Evolutionary conservation across 2,113 vertebrate genomes (phyloP), one percentile per base, ranked within the genome.

Genomic region (Oncorhynchus tshawytscha): DNA sequence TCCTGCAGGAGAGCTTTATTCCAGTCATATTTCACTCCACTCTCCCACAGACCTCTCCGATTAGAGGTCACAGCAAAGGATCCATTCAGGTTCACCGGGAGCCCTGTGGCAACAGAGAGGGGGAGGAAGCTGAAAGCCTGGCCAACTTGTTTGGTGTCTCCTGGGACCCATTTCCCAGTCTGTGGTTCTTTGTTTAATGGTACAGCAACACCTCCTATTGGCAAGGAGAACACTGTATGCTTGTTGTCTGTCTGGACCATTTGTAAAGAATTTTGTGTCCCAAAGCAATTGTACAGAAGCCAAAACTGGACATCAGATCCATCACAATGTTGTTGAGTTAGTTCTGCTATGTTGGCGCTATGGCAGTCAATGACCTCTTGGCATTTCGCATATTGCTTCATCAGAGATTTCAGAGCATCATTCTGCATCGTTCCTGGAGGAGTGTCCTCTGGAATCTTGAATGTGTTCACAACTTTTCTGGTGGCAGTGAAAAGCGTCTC

Each of bases 71-170:
- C 91, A 59, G 94, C 92, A 87, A 96, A 96, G 62, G 92, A 83
- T 45, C 93, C 95, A 62, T 96, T 96, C 60, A 96, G 74, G 3
- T 95, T 92, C 72, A 96, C 69, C 66, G 94, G 94, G 49, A 96
- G 91, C 49, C 95, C 95, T 1, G 94, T 95, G 20, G 85, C 15
- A 78, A 96, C 83, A 0, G 93, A 91, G 71, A 96, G 93, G 70
- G 95, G 95, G 67, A 96, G 92, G 77, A 94, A 96, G 81, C 94
- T 95, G 88, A 96, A 96, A 54, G 93, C 90, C 54, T 91, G 90
- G 3, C 95, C 94, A 70, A 85, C 71, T 49, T 88, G 74, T 4
- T 78, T 67, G 25, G 73, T 80, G 72, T 90, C 73, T 70, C 48
- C 65, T 0, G 88, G 70, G 2, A 73, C 13, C 88, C 94, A 92